These are phyloP conservation scores for Aproaerema taeniolella DNA, from an alignment of 2,888 invertebrate species.

Conservation along the genomic window DNA sequence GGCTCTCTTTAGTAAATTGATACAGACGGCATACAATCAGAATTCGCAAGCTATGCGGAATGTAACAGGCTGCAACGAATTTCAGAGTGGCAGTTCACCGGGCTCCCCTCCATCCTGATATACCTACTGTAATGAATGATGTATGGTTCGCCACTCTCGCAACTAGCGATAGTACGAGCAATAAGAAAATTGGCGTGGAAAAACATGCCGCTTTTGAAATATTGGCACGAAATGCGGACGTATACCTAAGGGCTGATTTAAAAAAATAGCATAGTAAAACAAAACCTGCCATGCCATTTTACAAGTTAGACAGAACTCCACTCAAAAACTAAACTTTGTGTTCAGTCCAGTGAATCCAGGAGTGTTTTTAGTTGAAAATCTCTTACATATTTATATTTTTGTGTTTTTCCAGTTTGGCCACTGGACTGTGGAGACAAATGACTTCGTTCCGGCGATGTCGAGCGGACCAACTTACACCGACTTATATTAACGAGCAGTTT, in stretches of 20 bases:
- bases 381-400: slow-evolving; percentile 8
- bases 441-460: slow-evolving; percentile 21
- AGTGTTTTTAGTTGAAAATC: slow-evolving; percentile 3
- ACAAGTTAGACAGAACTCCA: too few relatives aligned
- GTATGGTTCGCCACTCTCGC: slow-evolving; percentile 5
- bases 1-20: too few relatives aligned
- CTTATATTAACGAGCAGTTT: slow-evolving; percentile 45
- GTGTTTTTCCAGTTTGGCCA: background rate
- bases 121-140: slow-evolving; percentile 5
- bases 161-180: background rate
- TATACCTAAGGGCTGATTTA: too few relatives aligned
- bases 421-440: slow-evolving; percentile 22
- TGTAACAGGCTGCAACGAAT: slow-evolving; percentile 6
- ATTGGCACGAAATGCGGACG: too few relatives aligned
- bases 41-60: slow-evolving; percentile 1
- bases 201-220: too few relatives aligned
- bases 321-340: too few relatives aligned
- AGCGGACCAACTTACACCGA: slow-evolving; percentile 23
- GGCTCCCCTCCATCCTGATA: background rate
- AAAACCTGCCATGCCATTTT: too few relatives aligned
- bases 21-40: slow-evolving; percentile 1
- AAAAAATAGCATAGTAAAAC: too few relatives aligned
- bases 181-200: slow-evolving; percentile 1
- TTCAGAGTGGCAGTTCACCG: slow-evolving; percentile 2
- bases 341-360: background rate